Base-by-base conservation (phyloP, 2,888 invertebrate species). In the Sinohyriopsis cumingii region DNA sequence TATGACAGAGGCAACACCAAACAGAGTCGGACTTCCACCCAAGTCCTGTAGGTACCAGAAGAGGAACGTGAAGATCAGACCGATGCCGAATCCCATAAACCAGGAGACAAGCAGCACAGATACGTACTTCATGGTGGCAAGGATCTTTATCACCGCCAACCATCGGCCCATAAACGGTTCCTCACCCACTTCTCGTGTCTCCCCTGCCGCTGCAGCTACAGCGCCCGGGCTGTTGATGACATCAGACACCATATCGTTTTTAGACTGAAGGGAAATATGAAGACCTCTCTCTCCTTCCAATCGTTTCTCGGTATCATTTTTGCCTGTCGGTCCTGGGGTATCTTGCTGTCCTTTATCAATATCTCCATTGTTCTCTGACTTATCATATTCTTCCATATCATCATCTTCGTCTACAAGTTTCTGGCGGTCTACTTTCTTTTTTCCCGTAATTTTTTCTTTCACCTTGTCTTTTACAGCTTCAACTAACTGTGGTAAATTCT, bases 21-120 rank as follows among this genome's bases (percentile, higher is more conserved):
- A 99, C 18, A 99, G 93, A 0, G 98, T 98, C 12, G 99, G 99
- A 0, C 97, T 95, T 19, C 99, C 99, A 20, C 96, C 98, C 87
- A 96, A 95, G 89, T 90, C 90, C 78, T 90, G 86, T 63, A 99
- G 93, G 91, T 99, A 98, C 99, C 99, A 99, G 92, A 98, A 99
- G 70, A 99, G 94, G 91, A 99, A 99, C 5, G 98, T 98, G 91
- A 99, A 99, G 83, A 99, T 98, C 83, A 99, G 92, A 1, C 99
- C 99, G 85, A 99, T 98, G 68, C 99, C 99, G 88, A 98, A 97
- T 68, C 99, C 99, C 97, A 99, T 98, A 91, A 96, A 98, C 97
- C 98, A 98, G 64, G 98, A 96, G 55, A 98, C 96, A 89, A 98
- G 96, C 64, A 99, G 93, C 90, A 98, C 87, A 2, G 86, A 80